Conservation (phyloP, 2,113 vertebrate species). For the Ophthalmolycus amberensis region DNA sequence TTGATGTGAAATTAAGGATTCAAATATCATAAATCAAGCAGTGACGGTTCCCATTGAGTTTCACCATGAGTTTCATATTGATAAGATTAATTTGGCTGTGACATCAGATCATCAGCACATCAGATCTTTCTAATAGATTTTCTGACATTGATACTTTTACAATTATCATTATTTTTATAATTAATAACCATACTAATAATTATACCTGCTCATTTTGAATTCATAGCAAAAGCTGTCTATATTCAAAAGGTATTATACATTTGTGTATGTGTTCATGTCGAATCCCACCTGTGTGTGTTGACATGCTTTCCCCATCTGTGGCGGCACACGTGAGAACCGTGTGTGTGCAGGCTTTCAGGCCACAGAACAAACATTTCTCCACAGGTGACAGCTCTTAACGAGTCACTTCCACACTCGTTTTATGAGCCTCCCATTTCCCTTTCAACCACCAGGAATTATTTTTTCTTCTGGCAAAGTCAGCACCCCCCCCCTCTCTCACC, state of each 20-base stretch:
- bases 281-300: slow-evolving; percentile 15
- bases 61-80: neutral
- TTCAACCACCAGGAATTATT: slow-evolving; percentile 72
- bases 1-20: neutral
- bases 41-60: neutral
- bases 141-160: neutral
- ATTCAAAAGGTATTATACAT: neutral
- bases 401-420: slow-evolving; percentile 74
- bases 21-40: no score
- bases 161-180: neutral
- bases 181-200: neutral
- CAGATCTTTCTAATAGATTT: neutral
- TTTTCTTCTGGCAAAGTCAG: slow-evolving; percentile 76
- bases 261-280: neutral
- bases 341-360: slow-evolving; percentile 40
- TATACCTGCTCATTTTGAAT: neutral
- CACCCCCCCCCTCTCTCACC: slow-evolving; percentile 55
- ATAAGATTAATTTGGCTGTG: neutral
- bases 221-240: neutral
- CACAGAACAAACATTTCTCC: slow-evolving; percentile 67
- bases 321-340: slow-evolving; percentile 7
- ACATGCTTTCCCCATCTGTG: slow-evolving; percentile 52
- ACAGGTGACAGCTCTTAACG: slow-evolving; percentile 80
- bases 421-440: slow-evolving; percentile 78
- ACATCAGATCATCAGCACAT: no score